Percentiles rank a stretch among this genome's conserved stretches.
These are phyloP conservation scores for Percina caprodes DNA, from an alignment of 2,113 vertebrate species.

Conservation along the genomic window DNA sequence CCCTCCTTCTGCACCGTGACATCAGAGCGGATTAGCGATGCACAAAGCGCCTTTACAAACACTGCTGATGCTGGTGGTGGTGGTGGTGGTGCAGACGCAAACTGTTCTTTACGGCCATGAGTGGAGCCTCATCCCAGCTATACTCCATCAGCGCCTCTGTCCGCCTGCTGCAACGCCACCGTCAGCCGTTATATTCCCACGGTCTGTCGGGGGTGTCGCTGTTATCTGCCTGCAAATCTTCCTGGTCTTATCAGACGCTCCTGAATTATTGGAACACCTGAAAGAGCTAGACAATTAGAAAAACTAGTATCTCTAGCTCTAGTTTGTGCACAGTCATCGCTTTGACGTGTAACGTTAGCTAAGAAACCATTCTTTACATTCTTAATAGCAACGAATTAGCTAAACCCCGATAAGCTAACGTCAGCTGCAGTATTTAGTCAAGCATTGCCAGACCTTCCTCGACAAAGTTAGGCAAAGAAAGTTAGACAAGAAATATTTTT, in stretches of 20 bases:
- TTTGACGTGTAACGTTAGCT: not conserved
- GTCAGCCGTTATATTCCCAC: not conserved
- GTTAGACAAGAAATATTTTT: not conserved
- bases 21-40: conserved; percentile 83
- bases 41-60: conserved; percentile 75
- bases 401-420: not conserved
- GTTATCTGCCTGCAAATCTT: conserved; percentile 18
- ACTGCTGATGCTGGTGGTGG: conserved; percentile 46
- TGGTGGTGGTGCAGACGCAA: conserved; percentile 33
- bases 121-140: conserved; percentile 38
- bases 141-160: conserved; percentile 28
- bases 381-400: not conserved
- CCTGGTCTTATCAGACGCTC: not conserved
- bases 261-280: not conserved
- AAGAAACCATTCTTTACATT: too few relatives aligned
- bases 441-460: too few relatives aligned
- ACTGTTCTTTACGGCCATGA: conserved; percentile 23
- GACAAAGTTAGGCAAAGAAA: too few relatives aligned
- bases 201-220: conserved; percentile 49
- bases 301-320: not conserved
- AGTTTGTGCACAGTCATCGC: not conserved
- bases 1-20: conserved; percentile 80
- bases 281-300: not conserved
- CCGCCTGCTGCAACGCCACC: conserved; percentile 33
- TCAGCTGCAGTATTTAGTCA: not conserved